Evolutionary conservation across 2,113 vertebrate species (phyloP), one percentile per base, ranked within the genome.

Genomic region (Malurus melanocephalus): DNA sequence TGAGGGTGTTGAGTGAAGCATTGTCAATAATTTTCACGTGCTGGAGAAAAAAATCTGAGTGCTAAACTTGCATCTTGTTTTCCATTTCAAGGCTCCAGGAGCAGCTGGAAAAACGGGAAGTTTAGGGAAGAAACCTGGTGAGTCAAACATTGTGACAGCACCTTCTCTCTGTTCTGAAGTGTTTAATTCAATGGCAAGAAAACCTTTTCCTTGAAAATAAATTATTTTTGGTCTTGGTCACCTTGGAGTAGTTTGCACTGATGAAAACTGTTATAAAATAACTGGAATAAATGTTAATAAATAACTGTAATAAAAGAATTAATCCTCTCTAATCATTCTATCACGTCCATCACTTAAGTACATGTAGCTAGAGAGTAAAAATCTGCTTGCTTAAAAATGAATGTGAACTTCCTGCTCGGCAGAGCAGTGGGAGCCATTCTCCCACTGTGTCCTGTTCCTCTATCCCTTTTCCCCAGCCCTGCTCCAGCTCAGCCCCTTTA

Each of bases 111-210:
- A 99, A 98, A 98, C 98, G 0, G 99, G 99, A 92, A 99, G 99
- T 94, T 97, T 99, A 94, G 99, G 99, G 92, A 99, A 99, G 97
- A 99, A 99, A 97, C 99, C 99, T 97, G 99, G 99, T 99, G 94
- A 97, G 97, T 97, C 73, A 40, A 81, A 57, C n/a, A 35, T 56
- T 93, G 80, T 57, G 65, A n/a, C 76, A 94, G 45, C 84, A 73
- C 85, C 86, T 91, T 92, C 33, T 80, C 86, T 93, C 69, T 89
- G n/a, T 87, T 59, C 89, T 61, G 85, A 55, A 92, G 26, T 35
- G 77, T 56, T 87, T 55, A 23, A 48, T 74, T 93, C 60, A 79
- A 13, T 80, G 45, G 43, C 35, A 85, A 33, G 45, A 43, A 45
- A 55, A 22, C 45, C 15, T 90, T 80, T 59, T 13, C 65, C 13